Evolutionary conservation across 1,140 invertebrate genomes (phyloP).

Genomic region (Babylonia areolata): DNA sequence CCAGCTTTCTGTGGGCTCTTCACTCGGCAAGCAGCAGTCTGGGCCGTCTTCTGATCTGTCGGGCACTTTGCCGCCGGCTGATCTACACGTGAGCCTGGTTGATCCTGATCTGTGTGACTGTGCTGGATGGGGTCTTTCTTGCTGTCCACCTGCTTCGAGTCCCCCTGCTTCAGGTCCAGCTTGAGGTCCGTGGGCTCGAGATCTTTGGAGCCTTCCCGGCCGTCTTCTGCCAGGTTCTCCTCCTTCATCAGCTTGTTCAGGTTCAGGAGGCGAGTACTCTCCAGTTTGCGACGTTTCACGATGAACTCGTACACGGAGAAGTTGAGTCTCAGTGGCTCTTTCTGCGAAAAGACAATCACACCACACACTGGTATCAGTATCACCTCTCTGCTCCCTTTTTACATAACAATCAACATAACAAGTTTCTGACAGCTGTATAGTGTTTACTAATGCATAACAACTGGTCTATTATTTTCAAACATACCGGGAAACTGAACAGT

Average conservation of each 20-base stretch:
- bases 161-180: no score
- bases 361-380: neutral
- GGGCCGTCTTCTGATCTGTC: neutral
- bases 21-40: no score
- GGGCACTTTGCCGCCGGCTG: neutral
- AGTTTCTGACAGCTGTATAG: no score
- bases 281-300: neutral
- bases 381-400: no score
- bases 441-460: no score
- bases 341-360: constrained; percentile 22
- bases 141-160: neutral
- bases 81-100: neutral
- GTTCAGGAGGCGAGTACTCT: neutral
- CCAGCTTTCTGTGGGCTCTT: no score
- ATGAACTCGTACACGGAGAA: constrained; percentile 35
- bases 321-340: constrained; percentile 31
- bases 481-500: no score
- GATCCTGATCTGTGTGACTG: neutral
- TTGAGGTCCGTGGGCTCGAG: no score
- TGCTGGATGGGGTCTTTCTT: neutral
- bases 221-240: neutral
- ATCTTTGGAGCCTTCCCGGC: no score
- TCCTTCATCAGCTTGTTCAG: neutral
- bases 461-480: no score
- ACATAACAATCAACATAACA: no score